Conservation (phyloP, 2,888 invertebrate species). For the Lottia scabra region DNA sequence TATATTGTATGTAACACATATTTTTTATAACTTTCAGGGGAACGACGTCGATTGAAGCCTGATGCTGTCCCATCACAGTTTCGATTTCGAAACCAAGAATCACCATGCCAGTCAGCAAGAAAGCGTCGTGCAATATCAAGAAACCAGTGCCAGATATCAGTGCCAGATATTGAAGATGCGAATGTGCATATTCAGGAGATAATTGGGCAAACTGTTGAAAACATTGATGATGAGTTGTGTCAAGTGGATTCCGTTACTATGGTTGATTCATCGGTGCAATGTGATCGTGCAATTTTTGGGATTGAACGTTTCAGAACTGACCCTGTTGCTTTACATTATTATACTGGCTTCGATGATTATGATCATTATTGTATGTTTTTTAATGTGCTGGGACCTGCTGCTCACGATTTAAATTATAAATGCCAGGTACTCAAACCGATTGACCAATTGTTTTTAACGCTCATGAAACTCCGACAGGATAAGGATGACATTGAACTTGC, state of each 20-base stretch:
- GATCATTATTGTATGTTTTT: constrained; percentile 29
- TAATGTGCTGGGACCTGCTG: constrained; percentile 21
- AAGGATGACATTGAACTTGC: constrained; percentile 33
- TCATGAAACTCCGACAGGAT: constrained; percentile 34
- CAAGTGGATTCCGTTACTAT: neutral
- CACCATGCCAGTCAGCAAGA: no score
- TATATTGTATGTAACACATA: constrained; percentile 5
- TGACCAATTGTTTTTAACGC: constrained; percentile 32
- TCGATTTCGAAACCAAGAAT: neutral
- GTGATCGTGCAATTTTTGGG: neutral
- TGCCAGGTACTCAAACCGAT: constrained; percentile 11
- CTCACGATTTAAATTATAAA: constrained; percentile 14
- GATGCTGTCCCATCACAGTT: constrained; percentile 22
- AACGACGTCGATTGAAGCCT: constrained; percentile 16
- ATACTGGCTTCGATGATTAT: constrained; percentile 31
- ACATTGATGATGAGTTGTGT: neutral
- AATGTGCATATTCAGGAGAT: no score
- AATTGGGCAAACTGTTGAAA: neutral
- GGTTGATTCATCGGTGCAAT: constrained; percentile 3
- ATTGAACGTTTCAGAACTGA: constrained; percentile 11
- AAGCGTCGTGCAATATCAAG: neutral
- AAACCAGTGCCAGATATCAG: neutral
- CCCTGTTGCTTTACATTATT: constrained; percentile 20
- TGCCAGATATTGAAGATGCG: no score
- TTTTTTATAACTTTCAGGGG: constrained; percentile 19